A percentile compares a stretch with the other conserved stretches of the same genome.
Evolutionary conservation across 2,888 invertebrate species (phyloP).

Genomic region (Agonopterix heracliana): DNA sequence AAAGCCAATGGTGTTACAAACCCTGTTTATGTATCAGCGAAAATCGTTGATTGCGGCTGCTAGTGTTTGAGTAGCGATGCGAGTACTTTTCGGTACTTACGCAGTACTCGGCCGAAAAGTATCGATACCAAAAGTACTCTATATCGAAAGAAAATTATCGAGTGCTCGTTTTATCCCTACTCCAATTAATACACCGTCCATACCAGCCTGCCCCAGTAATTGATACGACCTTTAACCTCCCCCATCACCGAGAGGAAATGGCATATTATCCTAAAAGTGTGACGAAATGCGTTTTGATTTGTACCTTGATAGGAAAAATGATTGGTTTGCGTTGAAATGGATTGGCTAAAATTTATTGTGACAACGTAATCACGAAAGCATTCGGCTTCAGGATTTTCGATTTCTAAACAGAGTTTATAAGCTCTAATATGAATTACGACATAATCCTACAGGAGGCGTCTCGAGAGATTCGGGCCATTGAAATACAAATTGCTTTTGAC

Average conservation of each 20-base stretch:
- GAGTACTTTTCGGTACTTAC: no score
- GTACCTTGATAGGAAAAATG: background rate
- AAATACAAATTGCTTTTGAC: no score
- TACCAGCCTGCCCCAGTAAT: background rate
- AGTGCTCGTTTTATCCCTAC: no score
- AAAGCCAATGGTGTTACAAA: no score
- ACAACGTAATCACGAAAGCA: background rate
- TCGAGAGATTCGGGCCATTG: no score
- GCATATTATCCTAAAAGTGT: constrained; percentile 7
- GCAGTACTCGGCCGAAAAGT: no score
- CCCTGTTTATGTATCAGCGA: no score
- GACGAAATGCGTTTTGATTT: background rate
- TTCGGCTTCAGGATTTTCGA: no score
- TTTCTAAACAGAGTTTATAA: background rate
- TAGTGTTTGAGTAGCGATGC: no score
- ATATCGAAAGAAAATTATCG: background rate
- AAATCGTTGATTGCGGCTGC: no score
- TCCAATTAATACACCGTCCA: background rate
- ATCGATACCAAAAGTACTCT: no score
- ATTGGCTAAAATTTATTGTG: background rate
- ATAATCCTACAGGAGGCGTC: background rate
- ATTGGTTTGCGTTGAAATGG: background rate
- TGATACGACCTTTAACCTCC: constrained; percentile 1
- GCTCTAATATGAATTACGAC: background rate
- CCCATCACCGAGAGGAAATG: constrained; percentile 9